phyloP scores from a whole-genome alignment of 2,113 vertebrate species.

The Verasper variegatus region DNA sequence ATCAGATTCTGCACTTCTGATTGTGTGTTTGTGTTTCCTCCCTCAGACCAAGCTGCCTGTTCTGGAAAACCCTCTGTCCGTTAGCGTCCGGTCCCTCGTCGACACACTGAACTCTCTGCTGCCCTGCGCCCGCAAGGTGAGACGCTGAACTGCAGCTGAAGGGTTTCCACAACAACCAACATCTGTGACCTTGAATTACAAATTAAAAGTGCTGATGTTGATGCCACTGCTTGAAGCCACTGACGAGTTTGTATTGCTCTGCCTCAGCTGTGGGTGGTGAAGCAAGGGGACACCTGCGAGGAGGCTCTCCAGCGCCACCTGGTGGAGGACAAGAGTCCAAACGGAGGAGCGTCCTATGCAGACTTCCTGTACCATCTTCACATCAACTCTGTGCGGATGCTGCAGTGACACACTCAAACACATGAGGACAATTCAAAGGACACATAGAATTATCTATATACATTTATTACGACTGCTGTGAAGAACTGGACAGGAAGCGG shows the following conservation, averaged over 20 bases:
- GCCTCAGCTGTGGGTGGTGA: slow-evolving; percentile 79
- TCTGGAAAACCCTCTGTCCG: slow-evolving; percentile 76
- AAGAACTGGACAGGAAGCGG: too few species aligned
- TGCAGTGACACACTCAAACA: slow-evolving; percentile 61
- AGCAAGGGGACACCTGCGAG: slow-evolving; percentile 81
- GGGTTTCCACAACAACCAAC: too few species aligned
- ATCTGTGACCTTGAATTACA: too few species aligned
- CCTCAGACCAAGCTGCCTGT: slow-evolving; percentile 76
- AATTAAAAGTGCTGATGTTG: too few species aligned
- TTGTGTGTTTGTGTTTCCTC: background rate
- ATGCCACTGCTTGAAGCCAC: background rate
- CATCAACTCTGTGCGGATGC: slow-evolving; percentile 77
- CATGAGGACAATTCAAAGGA: slow-evolving; percentile 20
- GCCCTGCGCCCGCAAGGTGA: slow-evolving; percentile 73
- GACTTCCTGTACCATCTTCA: slow-evolving; percentile 86
- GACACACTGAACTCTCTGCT: slow-evolving; percentile 57
- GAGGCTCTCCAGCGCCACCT: slow-evolving; percentile 81
- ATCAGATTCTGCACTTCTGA: too few species aligned
- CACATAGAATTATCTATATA: background rate
- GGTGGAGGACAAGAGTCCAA: slow-evolving; percentile 85
- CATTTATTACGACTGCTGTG: background rate
- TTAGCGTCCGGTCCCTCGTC: slow-evolving; percentile 68
- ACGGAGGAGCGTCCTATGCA: slow-evolving; percentile 83
- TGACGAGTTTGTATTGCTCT: background rate
- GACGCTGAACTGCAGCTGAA: background rate